These are phyloP conservation scores for Baryphthengus martii DNA, from an alignment of 2,113 vertebrate genomes.

Conservation along the genomic window DNA sequence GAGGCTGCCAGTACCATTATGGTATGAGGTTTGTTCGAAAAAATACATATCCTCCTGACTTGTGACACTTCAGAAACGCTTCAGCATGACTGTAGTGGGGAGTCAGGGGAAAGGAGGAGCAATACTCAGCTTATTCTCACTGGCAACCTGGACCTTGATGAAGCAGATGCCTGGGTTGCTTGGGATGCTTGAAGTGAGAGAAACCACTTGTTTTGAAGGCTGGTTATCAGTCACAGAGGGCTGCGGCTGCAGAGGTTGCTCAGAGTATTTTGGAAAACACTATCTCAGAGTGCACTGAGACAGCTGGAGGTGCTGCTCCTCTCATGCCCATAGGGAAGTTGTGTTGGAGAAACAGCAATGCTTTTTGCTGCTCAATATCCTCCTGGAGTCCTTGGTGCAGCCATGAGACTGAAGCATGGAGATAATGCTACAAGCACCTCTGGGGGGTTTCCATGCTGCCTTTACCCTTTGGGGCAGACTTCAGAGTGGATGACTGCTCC, in stretches of 20 bases:
- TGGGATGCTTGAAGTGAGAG: not conserved
- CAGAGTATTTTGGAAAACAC: not conserved
- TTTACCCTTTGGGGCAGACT: not conserved
- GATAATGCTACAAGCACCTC: not conserved
- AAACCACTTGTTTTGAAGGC: not conserved
- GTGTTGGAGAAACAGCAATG: not conserved
- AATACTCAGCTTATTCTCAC: not conserved
- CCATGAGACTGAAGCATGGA: not conserved
- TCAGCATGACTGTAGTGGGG: not conserved
- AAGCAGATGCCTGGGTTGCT: not conserved
- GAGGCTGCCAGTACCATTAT: not conserved
- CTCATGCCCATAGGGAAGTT: not conserved
- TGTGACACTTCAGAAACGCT: not conserved
- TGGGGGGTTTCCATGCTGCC: not conserved
- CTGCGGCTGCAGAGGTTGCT: not conserved
- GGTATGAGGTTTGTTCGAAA: not conserved
- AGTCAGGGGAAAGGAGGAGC: not conserved
- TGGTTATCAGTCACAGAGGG: fast-evolving
- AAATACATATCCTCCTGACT: not conserved
- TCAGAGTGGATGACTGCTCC: not conserved
- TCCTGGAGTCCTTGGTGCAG: not conserved
- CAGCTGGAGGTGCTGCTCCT: not conserved
- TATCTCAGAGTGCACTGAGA: not conserved
- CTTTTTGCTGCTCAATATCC: not conserved
- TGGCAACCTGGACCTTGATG: not conserved